A percentile compares a stretch with the other conserved stretches of the same genome.
phyloP scores from a whole-genome alignment of 2,888 invertebrate genomes.

The Coenonympha arcania region DNA sequence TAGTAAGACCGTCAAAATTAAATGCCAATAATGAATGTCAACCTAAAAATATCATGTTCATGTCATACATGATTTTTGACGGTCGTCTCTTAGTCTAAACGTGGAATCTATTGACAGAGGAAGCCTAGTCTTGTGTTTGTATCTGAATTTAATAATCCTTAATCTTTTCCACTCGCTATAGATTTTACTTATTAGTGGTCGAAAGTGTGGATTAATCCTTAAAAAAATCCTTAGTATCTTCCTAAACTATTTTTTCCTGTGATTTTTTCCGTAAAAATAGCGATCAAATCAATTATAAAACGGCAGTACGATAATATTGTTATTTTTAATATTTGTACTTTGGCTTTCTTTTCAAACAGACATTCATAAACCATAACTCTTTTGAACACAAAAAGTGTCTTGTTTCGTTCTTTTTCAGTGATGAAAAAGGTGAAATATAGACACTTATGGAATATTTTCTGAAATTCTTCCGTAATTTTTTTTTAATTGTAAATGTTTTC shows the following conservation, averaged over 20 bases:
- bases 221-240: no score
- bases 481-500: no score
- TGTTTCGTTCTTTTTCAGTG: not conserved
- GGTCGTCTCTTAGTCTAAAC: conserved; percentile 42
- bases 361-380: no score
- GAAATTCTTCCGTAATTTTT: no score
- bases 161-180: conserved; percentile 40
- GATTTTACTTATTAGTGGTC: conserved; percentile 45
- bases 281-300: no score
- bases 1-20: not conserved
- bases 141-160: conserved; percentile 50
- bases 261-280: no score
- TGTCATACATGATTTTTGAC: conserved; percentile 15
- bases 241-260: no score
- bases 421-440: not conserved
- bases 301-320: no score
- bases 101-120: conserved; percentile 49
- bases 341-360: no score
- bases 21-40: no score
- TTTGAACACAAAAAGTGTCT: no score
- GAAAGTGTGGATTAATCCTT: conserved; percentile 3
- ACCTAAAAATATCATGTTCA: not conserved
- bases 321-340: no score
- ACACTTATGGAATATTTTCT: not conserved
- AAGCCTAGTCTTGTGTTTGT: conserved; percentile 56